Percentiles rank a stretch among this genome's conserved stretches.
Evolutionary conservation across 2,797 vertebrate species (phyloP).

Genomic region (Sebastes miniatus): DNA sequence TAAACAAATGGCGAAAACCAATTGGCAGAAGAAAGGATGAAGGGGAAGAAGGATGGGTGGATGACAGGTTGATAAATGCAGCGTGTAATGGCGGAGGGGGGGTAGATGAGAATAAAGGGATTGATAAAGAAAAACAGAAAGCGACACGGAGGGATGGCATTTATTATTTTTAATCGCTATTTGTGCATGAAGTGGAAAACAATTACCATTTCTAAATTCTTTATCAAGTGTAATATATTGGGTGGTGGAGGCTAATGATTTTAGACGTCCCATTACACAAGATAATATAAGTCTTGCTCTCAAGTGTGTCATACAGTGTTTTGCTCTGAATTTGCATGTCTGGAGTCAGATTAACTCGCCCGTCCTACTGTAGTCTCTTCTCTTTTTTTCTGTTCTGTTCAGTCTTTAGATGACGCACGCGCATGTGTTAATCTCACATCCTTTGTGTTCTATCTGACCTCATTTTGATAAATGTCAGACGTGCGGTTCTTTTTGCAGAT

Average conservation of each 20-base stretch:
- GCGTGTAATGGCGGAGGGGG: conserved; percentile 37
- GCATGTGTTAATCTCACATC: conserved; percentile 37
- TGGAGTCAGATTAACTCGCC: conserved; percentile 42
- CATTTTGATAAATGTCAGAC: conserved; percentile 54
- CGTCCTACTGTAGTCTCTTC: neutral
- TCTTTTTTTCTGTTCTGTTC: neutral
- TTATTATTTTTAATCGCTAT: conserved; percentile 74
- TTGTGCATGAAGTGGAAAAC: conserved; percentile 75
- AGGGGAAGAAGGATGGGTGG: conserved; percentile 39
- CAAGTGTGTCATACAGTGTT: conserved; percentile 51
- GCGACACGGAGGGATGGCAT: conserved; percentile 68
- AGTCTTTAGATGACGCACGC: conserved; percentile 15
- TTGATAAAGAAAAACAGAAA: conserved; percentile 69
- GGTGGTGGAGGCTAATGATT: conserved; percentile 71
- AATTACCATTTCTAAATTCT: conserved; percentile 73
- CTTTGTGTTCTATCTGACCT: conserved; percentile 52
- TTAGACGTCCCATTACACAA: conserved; percentile 72
- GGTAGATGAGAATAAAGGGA: conserved; percentile 50
- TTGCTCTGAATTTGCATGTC: conserved; percentile 35
- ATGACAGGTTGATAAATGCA: conserved; percentile 72
- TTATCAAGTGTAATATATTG: conserved; percentile 73
- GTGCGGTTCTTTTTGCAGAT: conserved; percentile 50
- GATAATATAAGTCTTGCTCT: conserved; percentile 68
- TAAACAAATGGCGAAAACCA: conserved; percentile 63
- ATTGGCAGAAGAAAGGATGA: conserved; percentile 36